Base-by-base conservation (phyloP, 2,888 invertebrate species). In the Neuroscelio doddi region DNA sequence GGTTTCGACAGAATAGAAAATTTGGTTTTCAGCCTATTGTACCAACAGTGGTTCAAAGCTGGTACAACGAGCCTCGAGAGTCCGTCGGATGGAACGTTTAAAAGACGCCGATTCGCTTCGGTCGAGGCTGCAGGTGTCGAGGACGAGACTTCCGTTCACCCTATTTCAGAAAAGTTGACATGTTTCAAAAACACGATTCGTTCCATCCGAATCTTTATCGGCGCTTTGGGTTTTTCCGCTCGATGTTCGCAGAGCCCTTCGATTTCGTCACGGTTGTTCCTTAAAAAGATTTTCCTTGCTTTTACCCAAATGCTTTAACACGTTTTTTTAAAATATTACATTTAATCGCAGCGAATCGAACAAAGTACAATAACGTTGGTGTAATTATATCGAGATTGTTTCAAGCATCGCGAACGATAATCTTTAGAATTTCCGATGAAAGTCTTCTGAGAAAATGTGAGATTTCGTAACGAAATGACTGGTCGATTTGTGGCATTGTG, bases 151-250 rank as follows among this genome's bases (percentile, higher is more conserved):
- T 53, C 57, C 69, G 69, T 72, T 47, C 41, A 41, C 55, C 68
- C 68, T 71, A 75, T 73, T 64, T 67, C 64, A 50, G 57, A 68
- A 73, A 75, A 70, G 70, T 70, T 69, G 70, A 66, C 69, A 65
- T 80, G 77, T 80, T 82, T 79, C 72, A 77, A 80, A 80, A 80
- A 80, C 80, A 79, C 72, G 41, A 82, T 83, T 82, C 78, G 81
- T 81, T 82, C 77, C 79, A 66, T 74, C 44, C 52, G 72, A 69
- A 78, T 79, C 74, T 70, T 76, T 78, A 81, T 81, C 76, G 74
- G 66, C 62, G 64, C 39, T 34, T 55, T 38, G 50, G 52, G 56
- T 56, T 61, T 61, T 57, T 56, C 52, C n/a, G 17, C n/a, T 17
- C 17, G 15, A n/a, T 7, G 3, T n/a, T n/a, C 7, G 15, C 7